Evolutionary conservation across 2,797 vertebrate genomes (phyloP).

Genomic region (Xenentodon cancila): DNA sequence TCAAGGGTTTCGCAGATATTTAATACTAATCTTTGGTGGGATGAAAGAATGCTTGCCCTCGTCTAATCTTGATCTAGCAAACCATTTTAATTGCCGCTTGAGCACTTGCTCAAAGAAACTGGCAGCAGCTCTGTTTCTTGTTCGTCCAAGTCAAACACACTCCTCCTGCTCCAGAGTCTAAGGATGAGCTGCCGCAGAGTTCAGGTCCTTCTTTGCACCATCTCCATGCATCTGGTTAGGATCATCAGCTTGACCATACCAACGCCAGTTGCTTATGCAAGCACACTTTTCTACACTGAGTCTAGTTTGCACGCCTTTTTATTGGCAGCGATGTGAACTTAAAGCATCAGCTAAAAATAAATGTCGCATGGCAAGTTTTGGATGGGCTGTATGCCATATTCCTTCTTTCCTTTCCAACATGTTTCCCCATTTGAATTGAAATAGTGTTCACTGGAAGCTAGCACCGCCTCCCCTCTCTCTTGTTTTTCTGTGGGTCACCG

Average conservation of each 20-base stretch:
- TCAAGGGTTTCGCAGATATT: constrained; percentile 61
- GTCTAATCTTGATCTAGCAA: constrained; percentile 49
- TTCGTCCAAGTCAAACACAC: constrained; percentile 79
- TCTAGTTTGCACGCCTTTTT: constrained; percentile 28
- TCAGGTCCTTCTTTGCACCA: constrained; percentile 47
- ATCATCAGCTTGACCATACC: constrained; percentile 48
- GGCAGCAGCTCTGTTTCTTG: constrained; percentile 52
- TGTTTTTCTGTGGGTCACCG: constrained; percentile 59
- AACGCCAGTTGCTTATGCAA: constrained; percentile 50
- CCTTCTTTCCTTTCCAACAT: constrained; percentile 48
- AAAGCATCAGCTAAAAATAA: constrained; percentile 65
- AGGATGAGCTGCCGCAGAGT: constrained; percentile 64
- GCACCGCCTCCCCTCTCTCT: constrained; percentile 54
- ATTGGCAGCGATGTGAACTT: constrained; percentile 56
- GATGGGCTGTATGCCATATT: constrained; percentile 33
- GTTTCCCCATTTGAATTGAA: constrained; percentile 61
- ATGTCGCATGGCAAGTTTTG: constrained; percentile 57
- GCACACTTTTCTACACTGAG: constrained; percentile 35
- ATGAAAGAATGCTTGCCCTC: constrained; percentile 50
- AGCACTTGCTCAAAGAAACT: too few relatives aligned
- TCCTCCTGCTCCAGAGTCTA: constrained; percentile 60
- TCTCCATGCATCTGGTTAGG: constrained; percentile 64
- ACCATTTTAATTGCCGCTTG: constrained; percentile 31
- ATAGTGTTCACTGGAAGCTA: constrained; percentile 68
- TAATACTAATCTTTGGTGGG: constrained; percentile 61